Base-by-base conservation (phyloP, 2,888 invertebrate genomes). In the Melieria crassipennis region DNA sequence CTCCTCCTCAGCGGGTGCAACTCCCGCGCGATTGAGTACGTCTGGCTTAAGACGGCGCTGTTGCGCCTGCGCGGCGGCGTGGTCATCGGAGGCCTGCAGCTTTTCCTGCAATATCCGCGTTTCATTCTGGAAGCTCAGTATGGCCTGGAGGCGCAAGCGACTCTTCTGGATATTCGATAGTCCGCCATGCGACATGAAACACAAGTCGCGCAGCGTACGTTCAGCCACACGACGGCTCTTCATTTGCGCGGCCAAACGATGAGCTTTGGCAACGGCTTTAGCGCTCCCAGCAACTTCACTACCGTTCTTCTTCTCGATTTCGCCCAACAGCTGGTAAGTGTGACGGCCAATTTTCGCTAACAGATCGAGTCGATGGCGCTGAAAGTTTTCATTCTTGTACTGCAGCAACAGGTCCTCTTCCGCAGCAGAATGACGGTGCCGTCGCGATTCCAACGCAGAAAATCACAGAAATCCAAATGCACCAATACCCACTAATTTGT, bases 371-470 rank as follows among this genome's bases (percentile, higher is more conserved):
- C 80, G 79, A 72, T 79, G 75, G 3, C 81, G 79, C 30, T 78
- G 78, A 48, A 81, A 81, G 30, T 78, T 73, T 60, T 76, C 77
- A 64, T 79, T 78, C 64, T 71, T 76, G 64, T 80, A 81, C 13
- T 77, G 77, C 71, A 80, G 70, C 10, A 78, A 55, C 11, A 80
- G 62, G 70, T 79, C 79, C 3, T 75, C 76, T n/a, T 79, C 79
- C 1, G 80, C 70, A 0, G 52, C 45, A 79, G 70, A 13, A 80
- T 63, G 5, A 79, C 78, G 1, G 80, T 81, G 1, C 81, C 81
- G 58, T 80, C 81, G 0, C 78, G 76, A 73, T 80, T 79, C 81
- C 81, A 81, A 58, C 76, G 76, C 11, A 78, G 42, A 66, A 78
- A 80, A 4, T 78, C 78, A 57, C 79, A 79, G 61, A 75, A 73